These are phyloP conservation scores for Phrynosoma blainvillii DNA, from an alignment of 2,113 vertebrate species.

Conservation along the genomic window DNA sequence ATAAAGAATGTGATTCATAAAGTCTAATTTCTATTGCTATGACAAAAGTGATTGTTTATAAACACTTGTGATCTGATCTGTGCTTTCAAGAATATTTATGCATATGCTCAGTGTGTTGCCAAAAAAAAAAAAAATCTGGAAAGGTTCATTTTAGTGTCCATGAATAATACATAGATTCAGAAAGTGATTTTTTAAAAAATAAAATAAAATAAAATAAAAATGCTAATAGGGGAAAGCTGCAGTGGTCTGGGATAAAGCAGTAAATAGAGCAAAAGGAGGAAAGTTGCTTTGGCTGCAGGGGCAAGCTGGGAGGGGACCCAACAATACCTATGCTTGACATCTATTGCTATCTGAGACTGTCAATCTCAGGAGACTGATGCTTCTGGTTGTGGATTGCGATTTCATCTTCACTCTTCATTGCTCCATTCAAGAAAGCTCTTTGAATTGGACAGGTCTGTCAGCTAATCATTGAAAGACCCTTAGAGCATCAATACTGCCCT, in stretches of 20 bases:
- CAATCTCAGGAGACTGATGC: slow-evolving; percentile 1
- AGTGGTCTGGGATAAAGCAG: neutral
- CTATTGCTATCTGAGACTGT: slow-evolving; percentile 2
- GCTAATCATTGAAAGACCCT: slow-evolving; percentile 23
- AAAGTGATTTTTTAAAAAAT: slow-evolving; percentile 1
- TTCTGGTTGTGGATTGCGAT: neutral
- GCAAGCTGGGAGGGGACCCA: neutral
- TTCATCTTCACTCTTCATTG: slow-evolving; percentile 10
- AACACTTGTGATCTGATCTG: slow-evolving; percentile 29
- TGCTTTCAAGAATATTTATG: slow-evolving; percentile 17
- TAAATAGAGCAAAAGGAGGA: slow-evolving; percentile 1
- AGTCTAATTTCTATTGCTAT: slow-evolving; percentile 23
- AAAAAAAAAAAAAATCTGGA: slow-evolving; percentile 2
- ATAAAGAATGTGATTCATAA: slow-evolving; percentile 16
- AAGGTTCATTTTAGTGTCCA: slow-evolving; percentile 17
- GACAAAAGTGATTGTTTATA: slow-evolving; percentile 27
- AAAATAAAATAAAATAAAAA: neutral
- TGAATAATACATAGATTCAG: slow-evolving; percentile 29
- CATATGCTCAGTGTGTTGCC: slow-evolving; percentile 1
- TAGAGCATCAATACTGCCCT: slow-evolving; percentile 9
- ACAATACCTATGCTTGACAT: neutral
- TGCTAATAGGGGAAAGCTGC: neutral
- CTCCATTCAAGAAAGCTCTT: neutral
- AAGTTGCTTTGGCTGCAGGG: slow-evolving; percentile 1
- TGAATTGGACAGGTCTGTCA: slow-evolving; percentile 20